Conservation (phyloP, 2,113 vertebrate genomes). For the Microcebus ravelobensis region DNA sequence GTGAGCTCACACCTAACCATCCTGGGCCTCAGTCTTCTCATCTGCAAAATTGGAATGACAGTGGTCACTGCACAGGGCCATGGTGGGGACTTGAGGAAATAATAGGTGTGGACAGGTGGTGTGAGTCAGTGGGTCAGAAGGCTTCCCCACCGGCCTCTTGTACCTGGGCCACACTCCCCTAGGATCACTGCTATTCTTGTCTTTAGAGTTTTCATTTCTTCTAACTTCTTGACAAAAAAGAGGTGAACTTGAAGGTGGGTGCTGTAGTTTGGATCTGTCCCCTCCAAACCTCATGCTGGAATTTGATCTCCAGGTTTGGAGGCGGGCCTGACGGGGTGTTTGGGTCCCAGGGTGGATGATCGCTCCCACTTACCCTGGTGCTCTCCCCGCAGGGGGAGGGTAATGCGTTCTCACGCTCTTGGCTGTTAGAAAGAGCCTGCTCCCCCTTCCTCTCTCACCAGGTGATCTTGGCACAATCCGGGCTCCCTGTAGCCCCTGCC, state of each 20-base stretch:
- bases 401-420: too few species aligned
- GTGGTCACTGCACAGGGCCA: accelerated
- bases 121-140: not conserved
- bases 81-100: not conserved
- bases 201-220: not conserved
- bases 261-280: too few species aligned
- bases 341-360: too few species aligned
- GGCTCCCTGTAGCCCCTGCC: too few species aligned
- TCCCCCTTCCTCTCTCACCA: too few species aligned
- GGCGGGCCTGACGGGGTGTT: too few species aligned
- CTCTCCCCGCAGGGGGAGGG: too few species aligned
- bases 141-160: not conserved
- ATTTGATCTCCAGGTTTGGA: too few species aligned
- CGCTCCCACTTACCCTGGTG: too few species aligned
- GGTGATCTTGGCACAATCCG: too few species aligned
- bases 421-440: too few species aligned
- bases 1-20: not conserved
- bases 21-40: not conserved
- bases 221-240: not conserved
- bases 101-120: accelerated
- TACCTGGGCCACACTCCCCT: not conserved
- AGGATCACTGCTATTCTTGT: not conserved
- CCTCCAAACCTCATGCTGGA: too few species aligned
- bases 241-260: not conserved
- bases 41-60: not conserved